A percentile compares a stretch with the other conserved stretches of the same genome.
These are phyloP conservation scores for Parochlus steinenii DNA, from an alignment of 2,888 invertebrate species.

Conservation along the genomic window DNA sequence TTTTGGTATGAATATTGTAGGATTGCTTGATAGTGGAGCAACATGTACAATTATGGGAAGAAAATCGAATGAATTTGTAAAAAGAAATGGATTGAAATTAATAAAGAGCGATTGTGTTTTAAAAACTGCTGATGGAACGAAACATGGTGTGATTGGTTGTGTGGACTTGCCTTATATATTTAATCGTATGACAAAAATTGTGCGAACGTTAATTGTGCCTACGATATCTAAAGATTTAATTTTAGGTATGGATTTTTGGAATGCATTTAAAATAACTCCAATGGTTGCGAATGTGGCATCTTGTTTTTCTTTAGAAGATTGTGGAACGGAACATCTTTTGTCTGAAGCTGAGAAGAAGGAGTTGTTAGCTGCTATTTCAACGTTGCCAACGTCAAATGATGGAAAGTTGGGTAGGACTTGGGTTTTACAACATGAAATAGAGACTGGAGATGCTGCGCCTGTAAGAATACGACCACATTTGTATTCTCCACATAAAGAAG, in stretches of 20 bases:
- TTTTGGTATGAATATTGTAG: background rate
- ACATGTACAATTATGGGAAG: slow-evolving; percentile 3
- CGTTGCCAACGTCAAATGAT: background rate
- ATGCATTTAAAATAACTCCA: background rate
- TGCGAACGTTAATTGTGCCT: background rate
- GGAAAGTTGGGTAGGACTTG: background rate
- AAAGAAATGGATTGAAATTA: background rate
- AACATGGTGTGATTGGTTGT: too few relatives aligned
- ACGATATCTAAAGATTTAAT: background rate
- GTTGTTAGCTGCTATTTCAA: background rate
- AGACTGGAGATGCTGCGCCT: slow-evolving; percentile 1
- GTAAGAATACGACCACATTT: background rate
- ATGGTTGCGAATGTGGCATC: background rate
- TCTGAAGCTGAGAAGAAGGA: background rate
- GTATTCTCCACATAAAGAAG: background rate
- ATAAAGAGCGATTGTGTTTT: background rate
- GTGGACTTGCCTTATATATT: background rate
- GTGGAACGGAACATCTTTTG: background rate
- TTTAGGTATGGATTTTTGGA: slow-evolving; percentile 1
- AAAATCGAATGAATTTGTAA: background rate
- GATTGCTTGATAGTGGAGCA: background rate
- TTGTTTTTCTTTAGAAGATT: background rate
- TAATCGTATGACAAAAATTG: background rate
- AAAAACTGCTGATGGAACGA: slow-evolving; percentile 1
- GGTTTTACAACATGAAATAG: background rate